A percentile compares a stretch with the other conserved stretches of the same genome.
Evolutionary conservation across 2,888 invertebrate species (phyloP).

Genomic region (Hemicrepidius hirtus): DNA sequence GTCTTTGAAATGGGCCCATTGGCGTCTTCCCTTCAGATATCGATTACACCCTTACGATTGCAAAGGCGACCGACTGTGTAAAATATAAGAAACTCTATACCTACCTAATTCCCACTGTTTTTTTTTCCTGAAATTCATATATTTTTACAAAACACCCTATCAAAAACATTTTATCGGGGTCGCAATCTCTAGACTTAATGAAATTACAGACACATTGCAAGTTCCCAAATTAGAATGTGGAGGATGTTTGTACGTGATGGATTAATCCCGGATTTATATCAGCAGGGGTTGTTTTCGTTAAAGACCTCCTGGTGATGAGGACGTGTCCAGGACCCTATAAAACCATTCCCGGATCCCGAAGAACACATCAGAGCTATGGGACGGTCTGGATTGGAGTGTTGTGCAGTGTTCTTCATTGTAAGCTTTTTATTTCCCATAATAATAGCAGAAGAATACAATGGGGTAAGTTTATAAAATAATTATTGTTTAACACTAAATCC

Average conservation of each 20-base stretch:
- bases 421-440: slow-evolving; percentile 26
- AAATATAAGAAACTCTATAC: slow-evolving; percentile 13
- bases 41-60: slow-evolving; percentile 28
- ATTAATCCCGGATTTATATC: slow-evolving; percentile 60
- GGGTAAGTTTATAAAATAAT: slow-evolving; percentile 40
- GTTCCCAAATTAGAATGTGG: slow-evolving; percentile 40
- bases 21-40: slow-evolving; percentile 33
- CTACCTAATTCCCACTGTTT: slow-evolving; percentile 28
- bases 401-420: slow-evolving; percentile 54
- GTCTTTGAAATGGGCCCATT: slow-evolving; percentile 33
- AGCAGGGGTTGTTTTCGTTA: slow-evolving; percentile 65
- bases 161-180: background rate
- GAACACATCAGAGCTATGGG: slow-evolving; percentile 58
- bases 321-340: slow-evolving; percentile 60
- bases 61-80: slow-evolving; percentile 28
- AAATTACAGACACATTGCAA: slow-evolving; percentile 37
- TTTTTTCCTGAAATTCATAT: background rate
- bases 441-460: slow-evolving; percentile 30
- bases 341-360: slow-evolving; percentile 53
- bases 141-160: background rate
- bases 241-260: slow-evolving; percentile 49
- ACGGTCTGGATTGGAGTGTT: slow-evolving; percentile 57
- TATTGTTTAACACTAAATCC: too few relatives aligned
- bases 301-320: slow-evolving; percentile 61
- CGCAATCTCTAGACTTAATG: slow-evolving; percentile 26